phyloP scores from a whole-genome alignment of 1,140 invertebrate species.

The Panulirus ornatus region DNA sequence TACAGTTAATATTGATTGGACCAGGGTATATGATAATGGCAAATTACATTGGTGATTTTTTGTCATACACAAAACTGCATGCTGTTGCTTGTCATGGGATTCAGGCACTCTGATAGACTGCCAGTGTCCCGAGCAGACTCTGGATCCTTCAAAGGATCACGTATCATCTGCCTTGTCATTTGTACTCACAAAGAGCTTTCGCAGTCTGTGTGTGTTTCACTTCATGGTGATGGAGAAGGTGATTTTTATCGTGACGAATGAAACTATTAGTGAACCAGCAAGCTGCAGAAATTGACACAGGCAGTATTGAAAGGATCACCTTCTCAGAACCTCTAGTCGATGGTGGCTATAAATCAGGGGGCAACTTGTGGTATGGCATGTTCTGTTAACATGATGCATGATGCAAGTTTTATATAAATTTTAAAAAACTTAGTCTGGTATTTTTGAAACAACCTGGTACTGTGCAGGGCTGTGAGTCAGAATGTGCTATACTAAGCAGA shows the following conservation, averaged over 20 bases:
- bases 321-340: slow-evolving; percentile 60
- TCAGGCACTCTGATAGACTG: slow-evolving; percentile 19
- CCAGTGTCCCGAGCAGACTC: slow-evolving; percentile 22
- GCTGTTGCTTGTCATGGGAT: slow-evolving; percentile 10
- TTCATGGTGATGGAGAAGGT: slow-evolving; percentile 29
- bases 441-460: slow-evolving; percentile 29
- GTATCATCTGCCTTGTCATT: slow-evolving; percentile 53
- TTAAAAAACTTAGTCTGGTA: slow-evolving; percentile 7
- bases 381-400: slow-evolving; percentile 39
- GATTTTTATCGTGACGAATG: slow-evolving; percentile 27
- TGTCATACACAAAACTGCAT: slow-evolving; percentile 16
- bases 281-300: not conserved
- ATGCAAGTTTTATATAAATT: slow-evolving; percentile 19
- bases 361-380: slow-evolving; percentile 11
- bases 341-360: slow-evolving; percentile 40
- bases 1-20: not conserved
- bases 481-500: slow-evolving; percentile 12
- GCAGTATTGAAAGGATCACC: slow-evolving; percentile 43
- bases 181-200: slow-evolving; percentile 33
- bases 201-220: slow-evolving; percentile 29
- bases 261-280: slow-evolving; percentile 19
- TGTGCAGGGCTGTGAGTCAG: slow-evolving; percentile 55
- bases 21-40: not conserved
- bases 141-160: slow-evolving; percentile 5
- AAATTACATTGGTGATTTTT: not conserved